Percentiles rank a stretch among this genome's conserved stretches.
Conservation (phyloP, 1,140 invertebrate genomes). For the Drosophila lini region DNA sequence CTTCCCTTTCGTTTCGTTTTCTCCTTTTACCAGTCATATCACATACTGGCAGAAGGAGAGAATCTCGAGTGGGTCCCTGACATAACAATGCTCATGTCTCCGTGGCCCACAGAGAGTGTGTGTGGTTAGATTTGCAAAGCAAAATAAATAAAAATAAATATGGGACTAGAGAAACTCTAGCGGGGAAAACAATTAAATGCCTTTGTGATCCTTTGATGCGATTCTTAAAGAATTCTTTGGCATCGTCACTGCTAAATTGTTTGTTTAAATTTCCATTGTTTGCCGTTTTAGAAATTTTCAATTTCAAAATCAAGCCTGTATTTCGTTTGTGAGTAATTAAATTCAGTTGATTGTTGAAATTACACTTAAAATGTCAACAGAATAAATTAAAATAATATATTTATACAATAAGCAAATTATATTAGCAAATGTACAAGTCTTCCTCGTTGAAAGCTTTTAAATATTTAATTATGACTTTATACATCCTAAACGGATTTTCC, state of each 20-base stretch:
- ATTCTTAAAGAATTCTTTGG: constrained; percentile 25
- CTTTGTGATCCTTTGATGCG: constrained; percentile 39
- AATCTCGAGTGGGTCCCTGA: constrained; percentile 33
- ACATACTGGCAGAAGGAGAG: constrained; percentile 12
- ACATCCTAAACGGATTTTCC: not conserved
- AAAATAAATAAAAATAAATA: constrained; percentile 35
- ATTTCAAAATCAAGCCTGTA: too few species aligned
- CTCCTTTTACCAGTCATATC: constrained; percentile 36
- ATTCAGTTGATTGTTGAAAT: not conserved
- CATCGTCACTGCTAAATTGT: constrained; percentile 1
- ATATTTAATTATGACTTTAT: not conserved
- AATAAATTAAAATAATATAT: too few species aligned
- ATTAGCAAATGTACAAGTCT: not conserved
- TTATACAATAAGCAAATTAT: too few species aligned
- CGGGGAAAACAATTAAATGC: constrained; percentile 44
- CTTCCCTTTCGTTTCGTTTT: not conserved
- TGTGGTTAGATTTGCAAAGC: constrained; percentile 40
- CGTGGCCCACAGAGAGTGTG: constrained; percentile 4
- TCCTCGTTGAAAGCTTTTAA: not conserved
- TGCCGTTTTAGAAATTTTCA: too few species aligned
- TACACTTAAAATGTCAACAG: not conserved
- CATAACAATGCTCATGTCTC: constrained; percentile 46
- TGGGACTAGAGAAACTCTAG: not conserved
- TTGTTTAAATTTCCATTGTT: constrained; percentile 1
- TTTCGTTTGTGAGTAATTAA: not conserved